phyloP scores from a whole-genome alignment of 1,140 invertebrate genomes.

The Micrasema longulum region DNA sequence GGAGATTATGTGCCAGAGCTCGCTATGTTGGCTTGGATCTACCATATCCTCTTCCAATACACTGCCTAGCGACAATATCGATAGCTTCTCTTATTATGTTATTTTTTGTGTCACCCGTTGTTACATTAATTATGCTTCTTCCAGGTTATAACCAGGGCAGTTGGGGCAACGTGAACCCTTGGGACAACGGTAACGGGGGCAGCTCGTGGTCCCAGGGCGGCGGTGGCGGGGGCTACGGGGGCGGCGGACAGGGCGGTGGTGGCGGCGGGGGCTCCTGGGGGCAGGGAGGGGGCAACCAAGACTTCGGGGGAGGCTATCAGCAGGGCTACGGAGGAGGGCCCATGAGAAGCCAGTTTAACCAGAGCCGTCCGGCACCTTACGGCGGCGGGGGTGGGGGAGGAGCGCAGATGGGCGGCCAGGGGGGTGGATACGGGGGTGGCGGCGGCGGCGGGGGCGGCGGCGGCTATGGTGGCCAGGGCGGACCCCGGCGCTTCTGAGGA shows the following conservation, averaged over 20 bases:
- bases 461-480: constrained; percentile 12
- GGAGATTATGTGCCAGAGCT: constrained; percentile 48
- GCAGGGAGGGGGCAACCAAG: constrained; percentile 70
- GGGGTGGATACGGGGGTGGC: constrained; percentile 44
- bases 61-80: constrained; percentile 45
- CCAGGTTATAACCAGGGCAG: constrained; percentile 59
- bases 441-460: constrained; percentile 46
- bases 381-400: constrained; percentile 57
- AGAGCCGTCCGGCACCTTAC: constrained; percentile 75
- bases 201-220: constrained; percentile 58
- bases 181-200: constrained; percentile 66
- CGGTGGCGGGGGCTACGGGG: constrained; percentile 60
- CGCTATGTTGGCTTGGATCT: constrained; percentile 49
- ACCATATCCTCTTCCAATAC: constrained; percentile 46
- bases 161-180: constrained; percentile 64
- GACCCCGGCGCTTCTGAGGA: constrained; percentile 44
- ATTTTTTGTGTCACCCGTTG: no score
- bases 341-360: constrained; percentile 75
- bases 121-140: no score
- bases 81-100: not conserved
- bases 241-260: constrained; percentile 57
- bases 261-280: constrained; percentile 67
- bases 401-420: constrained; percentile 55
- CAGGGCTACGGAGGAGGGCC: constrained; percentile 80
- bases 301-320: constrained; percentile 81